Evolutionary conservation across 2,888 invertebrate species (phyloP), one percentile per base, ranked within the genome.

Genomic region (Platycheirus albimanus): DNA sequence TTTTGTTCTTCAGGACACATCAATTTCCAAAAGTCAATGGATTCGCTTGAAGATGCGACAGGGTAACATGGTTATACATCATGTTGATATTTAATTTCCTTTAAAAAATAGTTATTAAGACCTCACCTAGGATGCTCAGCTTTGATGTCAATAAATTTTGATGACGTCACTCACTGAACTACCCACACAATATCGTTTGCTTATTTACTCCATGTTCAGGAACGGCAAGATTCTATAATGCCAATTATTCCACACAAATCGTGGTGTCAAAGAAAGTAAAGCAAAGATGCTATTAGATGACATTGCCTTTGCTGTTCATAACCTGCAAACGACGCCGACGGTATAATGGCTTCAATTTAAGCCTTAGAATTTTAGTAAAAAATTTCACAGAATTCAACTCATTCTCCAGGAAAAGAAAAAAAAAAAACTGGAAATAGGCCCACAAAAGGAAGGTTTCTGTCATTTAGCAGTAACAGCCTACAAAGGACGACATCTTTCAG

Each of bases 281-380:
- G 2, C 4, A 41, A 20, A 54, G 61, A 63, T 63, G 13, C 5
- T 28, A 63, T 67, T 2, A 20, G 8, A 36, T 15, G 45, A 61
- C 52, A 19, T 19, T n/a, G 20, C 33, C 15, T 7, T 49, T 30
- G 15, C 54, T n/a, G 17, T 47, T 58, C 58, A 17, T 64, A 47
- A 63, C 63, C 52, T 56, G 30, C 36, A 78, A 79, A 79, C n/a
- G n/a, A n/a, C n/a, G n/a, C n/a, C 61, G 79, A 54, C 54, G 24
- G 49, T 61, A 63, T 63, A 74, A 79, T 64, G 54, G 61, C n/a
- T n/a, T 56, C 63, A 63, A 54, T 69, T 72, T 66, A 58, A 78
- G 66, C 72, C 74, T 67, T 74, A 74, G 67, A 67, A 64, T 41
- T 56, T 49, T 28, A 19, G 19, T 43, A 61, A n/a, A n/a, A n/a